Conservation (phyloP, 92 coral and sea anemone genomes). For the Phenganax marumi region DNA sequence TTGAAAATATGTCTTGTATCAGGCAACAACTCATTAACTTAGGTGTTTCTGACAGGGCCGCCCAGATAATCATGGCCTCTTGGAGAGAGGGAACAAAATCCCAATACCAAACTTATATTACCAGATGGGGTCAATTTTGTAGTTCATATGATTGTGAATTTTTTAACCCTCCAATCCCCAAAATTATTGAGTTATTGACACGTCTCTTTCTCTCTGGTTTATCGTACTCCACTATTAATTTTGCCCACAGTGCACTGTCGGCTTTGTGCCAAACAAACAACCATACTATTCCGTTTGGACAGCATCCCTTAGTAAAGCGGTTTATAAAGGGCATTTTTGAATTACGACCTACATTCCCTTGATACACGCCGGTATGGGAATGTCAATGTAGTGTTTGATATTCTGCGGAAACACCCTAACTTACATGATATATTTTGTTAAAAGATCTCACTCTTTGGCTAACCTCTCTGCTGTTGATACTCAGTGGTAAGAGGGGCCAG, state of each 20-base stretch:
- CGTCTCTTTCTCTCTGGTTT: no score
- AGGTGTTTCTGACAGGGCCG: not conserved
- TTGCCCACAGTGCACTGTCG: constrained; percentile 28
- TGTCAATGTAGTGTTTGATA: constrained; percentile 24
- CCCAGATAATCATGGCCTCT: constrained; percentile 17
- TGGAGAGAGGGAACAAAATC: constrained; percentile 19
- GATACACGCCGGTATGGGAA: constrained; percentile 28
- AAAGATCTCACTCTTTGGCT: constrained; percentile 30
- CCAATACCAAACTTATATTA: no score
- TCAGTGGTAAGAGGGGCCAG: no score
- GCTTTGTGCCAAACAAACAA: no score
- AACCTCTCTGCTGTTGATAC: constrained; percentile 31
- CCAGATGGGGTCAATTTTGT: constrained; percentile 17
- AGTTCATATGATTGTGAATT: not conserved
- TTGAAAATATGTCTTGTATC: no score
- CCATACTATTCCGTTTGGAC: no score
- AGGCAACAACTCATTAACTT: no score
- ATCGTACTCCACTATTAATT: constrained; percentile 6
- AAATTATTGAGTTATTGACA: constrained; percentile 4
- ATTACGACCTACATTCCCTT: constrained; percentile 9
- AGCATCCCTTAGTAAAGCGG: constrained; percentile 15
- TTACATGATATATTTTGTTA: constrained; percentile 18
- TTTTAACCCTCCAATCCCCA: constrained; percentile 8
- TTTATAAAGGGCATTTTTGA: constrained; percentile 33
- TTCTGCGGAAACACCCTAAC: constrained; percentile 1